Conservation (phyloP, 2,888 invertebrate genomes). For the Adelphocoris suturalis region DNA sequence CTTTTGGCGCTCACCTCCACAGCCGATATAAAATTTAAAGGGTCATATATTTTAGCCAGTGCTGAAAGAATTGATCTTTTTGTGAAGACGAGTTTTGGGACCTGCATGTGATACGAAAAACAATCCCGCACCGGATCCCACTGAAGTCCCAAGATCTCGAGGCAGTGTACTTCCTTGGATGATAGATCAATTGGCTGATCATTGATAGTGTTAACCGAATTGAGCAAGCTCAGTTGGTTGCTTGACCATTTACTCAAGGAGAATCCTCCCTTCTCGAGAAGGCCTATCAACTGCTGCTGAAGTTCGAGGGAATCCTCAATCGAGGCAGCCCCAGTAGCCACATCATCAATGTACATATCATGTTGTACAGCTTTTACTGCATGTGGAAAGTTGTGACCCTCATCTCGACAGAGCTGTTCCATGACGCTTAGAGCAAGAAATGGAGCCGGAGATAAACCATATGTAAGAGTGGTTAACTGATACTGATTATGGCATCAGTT, state of each 20-base stretch:
- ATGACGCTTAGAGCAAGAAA: neutral
- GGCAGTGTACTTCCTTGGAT: no score
- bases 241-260: neutral
- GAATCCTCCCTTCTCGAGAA: neutral
- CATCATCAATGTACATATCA: neutral
- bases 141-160: no score
- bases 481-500: no score
- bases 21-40: neutral
- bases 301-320: neutral
- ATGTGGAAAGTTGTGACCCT: neutral
- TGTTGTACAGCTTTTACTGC: neutral
- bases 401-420: neutral
- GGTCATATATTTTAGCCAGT: neutral
- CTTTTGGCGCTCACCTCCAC: neutral
- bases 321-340: neutral
- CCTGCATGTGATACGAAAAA: neutral
- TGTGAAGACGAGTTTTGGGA: neutral
- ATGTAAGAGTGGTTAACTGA: no score
- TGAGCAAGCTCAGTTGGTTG: neutral
- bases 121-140: no score
- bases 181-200: neutral
- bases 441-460: no score
- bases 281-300: neutral
- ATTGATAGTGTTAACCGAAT: neutral
- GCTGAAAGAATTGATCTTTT: neutral